phyloP scores from a whole-genome alignment of 2,797 vertebrate species.

The Morelia viridis region DNA sequence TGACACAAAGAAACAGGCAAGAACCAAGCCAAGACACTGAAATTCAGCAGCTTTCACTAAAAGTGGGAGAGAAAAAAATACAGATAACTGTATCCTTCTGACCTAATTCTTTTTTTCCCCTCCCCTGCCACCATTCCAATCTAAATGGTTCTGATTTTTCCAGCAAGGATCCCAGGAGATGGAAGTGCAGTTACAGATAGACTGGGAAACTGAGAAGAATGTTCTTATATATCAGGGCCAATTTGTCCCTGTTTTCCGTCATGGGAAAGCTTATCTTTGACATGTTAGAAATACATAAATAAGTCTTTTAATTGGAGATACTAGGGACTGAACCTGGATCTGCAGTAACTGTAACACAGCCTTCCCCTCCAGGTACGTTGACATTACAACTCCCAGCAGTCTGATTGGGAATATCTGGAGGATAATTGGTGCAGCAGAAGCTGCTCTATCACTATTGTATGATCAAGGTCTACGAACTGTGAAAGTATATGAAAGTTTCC shows the following conservation, averaged over 20 bases:
- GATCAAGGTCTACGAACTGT: background rate
- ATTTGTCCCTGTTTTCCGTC: background rate
- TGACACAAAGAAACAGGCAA: background rate
- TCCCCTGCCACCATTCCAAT: background rate
- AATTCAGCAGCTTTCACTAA: background rate
- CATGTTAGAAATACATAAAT: background rate
- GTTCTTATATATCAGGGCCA: background rate
- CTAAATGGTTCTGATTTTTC: background rate
- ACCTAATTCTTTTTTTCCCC: fast-evolving
- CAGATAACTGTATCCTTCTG: background rate
- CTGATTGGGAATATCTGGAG: background rate
- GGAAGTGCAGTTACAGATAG: slow-evolving; percentile 27
- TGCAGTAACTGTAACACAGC: background rate
- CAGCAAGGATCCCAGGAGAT: slow-evolving; percentile 3
- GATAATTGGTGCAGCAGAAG: background rate
- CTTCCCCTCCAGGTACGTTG: background rate
- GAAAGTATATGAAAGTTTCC: background rate
- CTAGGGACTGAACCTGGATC: background rate
- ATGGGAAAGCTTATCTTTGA: background rate
- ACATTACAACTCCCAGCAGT: background rate
- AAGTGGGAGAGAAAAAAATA: background rate
- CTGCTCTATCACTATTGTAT: background rate
- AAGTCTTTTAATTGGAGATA: background rate
- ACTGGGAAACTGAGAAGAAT: background rate
- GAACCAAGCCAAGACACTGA: background rate